These are phyloP conservation scores for Heteromormyrus szaboi DNA, from an alignment of 2,797 vertebrate species.

Conservation along the genomic window DNA sequence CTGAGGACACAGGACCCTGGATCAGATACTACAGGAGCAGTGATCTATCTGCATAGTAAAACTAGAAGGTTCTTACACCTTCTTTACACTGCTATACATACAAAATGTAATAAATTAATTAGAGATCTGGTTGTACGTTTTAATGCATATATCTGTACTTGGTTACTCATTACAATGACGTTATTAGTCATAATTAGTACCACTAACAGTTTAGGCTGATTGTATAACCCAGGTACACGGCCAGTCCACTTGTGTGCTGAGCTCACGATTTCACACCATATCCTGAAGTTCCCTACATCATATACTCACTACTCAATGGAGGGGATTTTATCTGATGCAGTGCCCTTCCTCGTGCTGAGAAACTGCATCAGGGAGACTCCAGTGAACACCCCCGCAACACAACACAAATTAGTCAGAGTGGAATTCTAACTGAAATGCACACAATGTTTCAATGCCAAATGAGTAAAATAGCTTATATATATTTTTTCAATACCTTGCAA, in stretches of 20 bases:
- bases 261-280: background rate
- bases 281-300: background rate
- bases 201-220: background rate
- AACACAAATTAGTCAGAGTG: background rate
- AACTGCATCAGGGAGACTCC: background rate
- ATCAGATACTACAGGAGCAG: background rate
- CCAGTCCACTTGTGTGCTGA: background rate
- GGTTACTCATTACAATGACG: background rate
- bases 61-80: background rate
- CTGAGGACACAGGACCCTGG: background rate
- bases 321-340: background rate
- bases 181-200: background rate
- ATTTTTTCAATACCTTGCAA: background rate
- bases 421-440: background rate
- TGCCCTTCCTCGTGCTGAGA: background rate
- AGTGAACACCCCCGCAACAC: background rate
- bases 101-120: background rate
- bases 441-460: background rate
- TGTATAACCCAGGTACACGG: background rate
- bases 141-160: background rate
- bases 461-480: background rate
- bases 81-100: background rate
- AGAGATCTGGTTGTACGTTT: background rate
- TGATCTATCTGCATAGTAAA: background rate
- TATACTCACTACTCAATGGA: background rate